Evolutionary conservation across 2,113 vertebrate genomes (phyloP), one percentile per base, ranked within the genome.

Genomic region (Brienomyrus brachyistius): DNA sequence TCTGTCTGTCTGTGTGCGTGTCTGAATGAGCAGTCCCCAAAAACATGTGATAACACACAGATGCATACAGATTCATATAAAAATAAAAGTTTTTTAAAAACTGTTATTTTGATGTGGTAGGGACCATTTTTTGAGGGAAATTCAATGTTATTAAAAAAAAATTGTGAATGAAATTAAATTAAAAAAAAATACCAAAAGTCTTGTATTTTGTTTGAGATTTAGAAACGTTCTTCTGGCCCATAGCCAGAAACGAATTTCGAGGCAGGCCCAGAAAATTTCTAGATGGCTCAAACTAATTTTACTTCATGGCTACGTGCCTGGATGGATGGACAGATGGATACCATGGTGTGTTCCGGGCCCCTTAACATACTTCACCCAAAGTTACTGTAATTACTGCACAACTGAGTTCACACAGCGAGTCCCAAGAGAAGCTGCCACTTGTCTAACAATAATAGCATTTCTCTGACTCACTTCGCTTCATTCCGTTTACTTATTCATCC

Each of bases 401-500:
- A 40, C 15, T 15, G 10, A 40, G 74, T 43, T 80, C 31, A 43
- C 74, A 43, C 35, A 80, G 74, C 6, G 3, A 17, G 15, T 80
- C 74, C 74, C 74, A 80, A 19, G 74, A 19, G 35, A 80, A 17
- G n/a, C 85, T 19, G 51, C 27, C 85, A 54, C 85, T 27, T 40
- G 4, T 56, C 48, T 31, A 54, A 19, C 27, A 43, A 54, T 54
- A 54, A 86, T 27, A 51, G 45, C 50, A 9, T 87, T 87, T 52
- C 51, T 23, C 85, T 54, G 45, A 54, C 27, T 40, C 27, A 15
- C 50, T 87, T 56, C 51, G 51, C 31, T 87, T 87, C 85, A 56
- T 87, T 87, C 85, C 50, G 6, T 87, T 87, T 87, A 87, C 85
- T 87, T 87, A 87, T 56, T 87, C 85, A 87, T 56, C 85, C 85